Evolutionary conservation across 2,113 vertebrate genomes (phyloP).

Genomic region (Ceratotherium simum): DNA sequence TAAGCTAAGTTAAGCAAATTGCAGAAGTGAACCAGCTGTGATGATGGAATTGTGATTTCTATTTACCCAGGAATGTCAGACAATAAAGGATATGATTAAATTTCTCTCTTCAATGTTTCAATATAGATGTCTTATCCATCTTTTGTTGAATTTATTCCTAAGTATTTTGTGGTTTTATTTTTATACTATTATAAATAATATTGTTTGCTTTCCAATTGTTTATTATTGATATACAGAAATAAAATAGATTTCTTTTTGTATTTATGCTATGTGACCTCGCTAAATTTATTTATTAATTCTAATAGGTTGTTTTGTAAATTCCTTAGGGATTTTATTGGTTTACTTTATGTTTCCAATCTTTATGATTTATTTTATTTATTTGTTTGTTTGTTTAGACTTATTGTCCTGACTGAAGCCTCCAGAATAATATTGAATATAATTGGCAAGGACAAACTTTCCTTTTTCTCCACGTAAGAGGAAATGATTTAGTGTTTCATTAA

Average conservation of each 20-base stretch:
- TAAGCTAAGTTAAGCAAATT: not conserved
- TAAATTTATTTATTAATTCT: not conserved
- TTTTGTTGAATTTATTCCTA: not conserved
- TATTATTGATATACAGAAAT: not conserved
- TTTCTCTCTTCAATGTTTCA: not conserved
- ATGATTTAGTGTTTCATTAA: not conserved
- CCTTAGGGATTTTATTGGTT: not conserved
- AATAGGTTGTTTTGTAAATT: not conserved
- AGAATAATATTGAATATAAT: not conserved
- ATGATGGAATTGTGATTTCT: not conserved
- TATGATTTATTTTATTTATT: not conserved
- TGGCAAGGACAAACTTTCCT: not conserved
- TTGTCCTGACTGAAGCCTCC: not conserved
- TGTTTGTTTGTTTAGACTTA: not conserved
- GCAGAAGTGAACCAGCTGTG: not conserved
- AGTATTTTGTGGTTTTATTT: conserved; percentile 12
- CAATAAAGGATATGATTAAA: not conserved
- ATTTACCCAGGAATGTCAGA: not conserved
- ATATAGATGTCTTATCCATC: not conserved
- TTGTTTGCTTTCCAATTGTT: not conserved
- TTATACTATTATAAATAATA: not conserved
- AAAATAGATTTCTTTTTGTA: not conserved
- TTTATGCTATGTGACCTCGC: not conserved
- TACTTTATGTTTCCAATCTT: not conserved
- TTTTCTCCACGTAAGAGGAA: not conserved